These are phyloP conservation scores for Troides helena DNA, from an alignment of 2,888 invertebrate species.

Conservation along the genomic window DNA sequence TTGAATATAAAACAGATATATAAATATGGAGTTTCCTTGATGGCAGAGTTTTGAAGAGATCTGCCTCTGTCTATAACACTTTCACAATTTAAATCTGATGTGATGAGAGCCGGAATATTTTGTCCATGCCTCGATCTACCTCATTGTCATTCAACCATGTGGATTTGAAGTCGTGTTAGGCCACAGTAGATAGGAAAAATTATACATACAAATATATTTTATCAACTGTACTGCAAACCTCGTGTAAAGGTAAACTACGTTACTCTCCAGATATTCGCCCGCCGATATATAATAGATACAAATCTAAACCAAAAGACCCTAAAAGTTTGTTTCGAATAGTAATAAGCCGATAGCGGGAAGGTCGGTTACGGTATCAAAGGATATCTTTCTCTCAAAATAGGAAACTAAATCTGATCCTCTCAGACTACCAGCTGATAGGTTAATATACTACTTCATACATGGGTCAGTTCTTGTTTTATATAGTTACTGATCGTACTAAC, in stretches of 20 bases:
- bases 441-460: conserved; percentile 3
- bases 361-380: conserved; percentile 51
- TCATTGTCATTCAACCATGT: too few species aligned
- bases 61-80: too few species aligned
- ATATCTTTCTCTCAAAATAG: conserved; percentile 41
- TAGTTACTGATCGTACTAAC: too few species aligned
- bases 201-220: background rate
- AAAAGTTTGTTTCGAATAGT: conserved; percentile 70
- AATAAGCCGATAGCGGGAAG: conserved; percentile 57
- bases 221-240: background rate
- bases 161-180: too few species aligned
- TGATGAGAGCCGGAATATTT: too few species aligned
- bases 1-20: too few species aligned
- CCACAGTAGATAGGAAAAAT: too few species aligned
- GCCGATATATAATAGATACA: conserved; percentile 60
- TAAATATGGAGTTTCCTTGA: too few species aligned
- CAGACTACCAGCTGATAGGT: conserved; percentile 12
- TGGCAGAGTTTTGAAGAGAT: too few species aligned
- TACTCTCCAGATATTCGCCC: conserved; percentile 50
- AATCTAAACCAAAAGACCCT: conserved; percentile 59
- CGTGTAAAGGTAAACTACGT: too few species aligned
- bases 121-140: too few species aligned
- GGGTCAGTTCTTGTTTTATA: background rate
- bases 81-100: too few species aligned
- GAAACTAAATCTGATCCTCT: conserved; percentile 42